Evolutionary conservation across 2,888 invertebrate genomes (phyloP), one percentile per base, ranked within the genome.

Genomic region (Cynaeus angustus): DNA sequence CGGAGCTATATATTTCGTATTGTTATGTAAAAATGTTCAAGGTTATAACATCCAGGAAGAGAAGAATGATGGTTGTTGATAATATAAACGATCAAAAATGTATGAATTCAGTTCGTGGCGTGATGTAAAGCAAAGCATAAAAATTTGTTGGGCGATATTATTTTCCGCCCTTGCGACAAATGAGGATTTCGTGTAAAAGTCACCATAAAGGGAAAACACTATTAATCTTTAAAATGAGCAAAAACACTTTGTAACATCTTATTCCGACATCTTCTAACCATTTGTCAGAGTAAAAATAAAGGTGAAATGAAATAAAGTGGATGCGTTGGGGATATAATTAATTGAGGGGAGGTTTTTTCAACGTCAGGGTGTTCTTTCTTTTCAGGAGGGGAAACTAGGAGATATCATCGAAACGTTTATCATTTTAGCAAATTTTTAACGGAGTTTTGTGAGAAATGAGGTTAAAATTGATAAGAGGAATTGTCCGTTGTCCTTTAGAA

Each of bases 141-240:
- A 50, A 62, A 62, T 62, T 62, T 62, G 62, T 62, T 38, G 62
- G 33, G 37, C 21, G 50, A 52, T 38, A 50, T 62, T 62, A 28
- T 50, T 62, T 26, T 48, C 59, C 46, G n/a, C 41, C 41, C 30
- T 28, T 43, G 28, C 65, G 7, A 65, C 65, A 65, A 65, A 65
- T 65, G 65, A 65, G 53, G 45, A 52, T 65, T 53, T 55, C 53
- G 59, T 59, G 62, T 62, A 70, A 70, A 72, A 69, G 67, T 70
- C 70, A 58, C 53, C 67, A 58, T 65, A 30, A 56, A 41, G 58
- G 61, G 46, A 53, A 66, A 69, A 70, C 66, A 67, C 75, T 75
- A 77, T 77, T 75, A 77, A 77, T 77, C 77, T 77, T 77, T 75
- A 75, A 75, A 77, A 77, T 73, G 77, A 75, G 77, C 74, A 75